Evolutionary conservation across 2,113 vertebrate genomes (phyloP).

Genomic region (Pica pica): DNA sequence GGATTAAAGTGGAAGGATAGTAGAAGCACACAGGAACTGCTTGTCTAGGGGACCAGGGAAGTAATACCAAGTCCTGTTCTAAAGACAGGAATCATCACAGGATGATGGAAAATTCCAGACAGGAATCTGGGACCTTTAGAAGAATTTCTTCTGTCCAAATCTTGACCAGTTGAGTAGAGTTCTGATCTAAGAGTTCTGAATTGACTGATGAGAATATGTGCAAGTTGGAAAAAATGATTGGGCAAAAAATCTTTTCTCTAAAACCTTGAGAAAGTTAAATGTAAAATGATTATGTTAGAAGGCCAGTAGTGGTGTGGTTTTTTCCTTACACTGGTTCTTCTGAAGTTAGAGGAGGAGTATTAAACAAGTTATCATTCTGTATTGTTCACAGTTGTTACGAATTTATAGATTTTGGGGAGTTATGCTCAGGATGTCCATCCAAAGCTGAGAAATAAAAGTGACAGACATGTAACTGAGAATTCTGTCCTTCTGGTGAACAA

Average conservation of each 20-base stretch:
- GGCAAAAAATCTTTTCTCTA: not conserved
- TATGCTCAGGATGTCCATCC: not conserved
- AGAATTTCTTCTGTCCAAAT: not conserved
- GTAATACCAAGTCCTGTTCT: not conserved
- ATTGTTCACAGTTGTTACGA: not conserved
- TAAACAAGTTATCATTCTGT: not conserved
- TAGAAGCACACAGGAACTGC: not conserved
- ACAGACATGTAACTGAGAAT: not conserved
- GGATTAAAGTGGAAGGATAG: not conserved
- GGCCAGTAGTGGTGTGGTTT: not conserved
- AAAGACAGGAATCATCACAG: not conserved
- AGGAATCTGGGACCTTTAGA: not conserved
- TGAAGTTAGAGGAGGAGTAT: not conserved
- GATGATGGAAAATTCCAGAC: no score
- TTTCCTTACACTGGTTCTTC: not conserved
- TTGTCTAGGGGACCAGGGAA: not conserved
- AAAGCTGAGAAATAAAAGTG: not conserved
- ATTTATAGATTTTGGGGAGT: not conserved
- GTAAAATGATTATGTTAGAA: not conserved
- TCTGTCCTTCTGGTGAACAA: slow-evolving; percentile 4
- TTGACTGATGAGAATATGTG: not conserved
- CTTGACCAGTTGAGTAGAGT: not conserved
- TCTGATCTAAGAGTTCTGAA: not conserved
- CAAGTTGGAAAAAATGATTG: not conserved
- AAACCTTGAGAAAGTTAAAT: not conserved